phyloP scores from a whole-genome alignment of 37 sponge, comb jelly and placozoan species.

The Eunapius fragilis region DNA sequence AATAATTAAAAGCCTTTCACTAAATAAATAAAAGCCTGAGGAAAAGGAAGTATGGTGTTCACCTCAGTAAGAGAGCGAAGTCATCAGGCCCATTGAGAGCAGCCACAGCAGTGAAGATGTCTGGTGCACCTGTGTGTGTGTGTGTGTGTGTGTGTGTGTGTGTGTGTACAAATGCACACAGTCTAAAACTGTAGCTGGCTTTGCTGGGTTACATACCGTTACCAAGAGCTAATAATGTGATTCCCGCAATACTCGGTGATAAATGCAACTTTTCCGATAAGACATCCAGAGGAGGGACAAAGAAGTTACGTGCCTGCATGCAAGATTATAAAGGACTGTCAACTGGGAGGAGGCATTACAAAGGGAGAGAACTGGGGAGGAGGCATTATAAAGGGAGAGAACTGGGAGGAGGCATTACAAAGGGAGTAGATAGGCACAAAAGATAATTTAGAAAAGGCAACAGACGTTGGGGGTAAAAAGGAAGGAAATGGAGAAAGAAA shows the following conservation, averaged over 20 bases:
- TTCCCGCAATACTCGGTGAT: slow-evolving; percentile 83
- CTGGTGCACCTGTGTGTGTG: slow-evolving; percentile 72
- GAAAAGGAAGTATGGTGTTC: too few species aligned
- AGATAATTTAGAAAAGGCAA: too few species aligned
- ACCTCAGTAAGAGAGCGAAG: slow-evolving; percentile 56
- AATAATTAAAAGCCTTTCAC: too few species aligned
- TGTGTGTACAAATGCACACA: background rate
- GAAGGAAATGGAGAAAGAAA: background rate
- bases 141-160: background rate
- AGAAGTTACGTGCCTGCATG: slow-evolving; percentile 80
- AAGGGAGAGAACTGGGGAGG: background rate
- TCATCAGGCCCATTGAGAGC: slow-evolving; percentile 53
- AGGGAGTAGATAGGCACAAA: background rate
- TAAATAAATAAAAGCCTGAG: too few species aligned
- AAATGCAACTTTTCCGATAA: slow-evolving; percentile 72
- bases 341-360: background rate
- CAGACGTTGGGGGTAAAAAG: background rate
- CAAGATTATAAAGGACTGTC: background rate
- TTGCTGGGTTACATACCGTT: slow-evolving; percentile 48
- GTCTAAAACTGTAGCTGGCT: background rate
- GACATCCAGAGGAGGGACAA: slow-evolving; percentile 82
- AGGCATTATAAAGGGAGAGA: background rate
- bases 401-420: background rate
- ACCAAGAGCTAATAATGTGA: slow-evolving; percentile 85
- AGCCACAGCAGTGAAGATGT: slow-evolving; percentile 84